phyloP scores from a whole-genome alignment of 1,140 invertebrate genomes.

The Drosophila seguyi region DNA sequence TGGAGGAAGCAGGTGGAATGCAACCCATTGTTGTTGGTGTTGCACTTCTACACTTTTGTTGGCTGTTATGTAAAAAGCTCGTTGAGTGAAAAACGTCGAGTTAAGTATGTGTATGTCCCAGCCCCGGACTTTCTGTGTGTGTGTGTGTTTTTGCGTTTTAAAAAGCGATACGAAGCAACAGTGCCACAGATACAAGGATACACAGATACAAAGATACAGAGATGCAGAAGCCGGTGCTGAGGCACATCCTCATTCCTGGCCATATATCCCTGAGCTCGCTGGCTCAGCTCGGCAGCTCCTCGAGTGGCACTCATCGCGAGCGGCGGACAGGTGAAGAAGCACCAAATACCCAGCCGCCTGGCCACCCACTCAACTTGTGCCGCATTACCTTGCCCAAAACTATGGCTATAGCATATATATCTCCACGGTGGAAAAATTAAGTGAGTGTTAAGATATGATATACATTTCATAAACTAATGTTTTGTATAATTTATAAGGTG shows the following conservation, averaged over 20 bases:
- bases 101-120: slow-evolving; percentile 74
- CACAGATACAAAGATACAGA: slow-evolving; percentile 14
- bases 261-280: slow-evolving; percentile 37
- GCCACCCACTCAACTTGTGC: slow-evolving; percentile 20
- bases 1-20: slow-evolving; percentile 55
- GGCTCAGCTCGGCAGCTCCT: slow-evolving; percentile 59
- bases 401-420: slow-evolving; percentile 40
- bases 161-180: slow-evolving; percentile 60
- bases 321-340: slow-evolving; percentile 28
- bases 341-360: slow-evolving; percentile 1
- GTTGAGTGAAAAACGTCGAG: slow-evolving; percentile 83
- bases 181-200: slow-evolving; percentile 39
- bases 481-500: too few species aligned
- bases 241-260: slow-evolving; percentile 10
- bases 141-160: slow-evolving; percentile 20
- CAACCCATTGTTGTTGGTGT: slow-evolving; percentile 65
- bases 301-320: slow-evolving; percentile 78
- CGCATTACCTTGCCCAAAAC: slow-evolving; percentile 68
- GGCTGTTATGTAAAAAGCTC: slow-evolving; percentile 75
- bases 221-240: background rate
- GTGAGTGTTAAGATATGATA: too few species aligned
- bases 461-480: too few species aligned
- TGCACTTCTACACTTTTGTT: slow-evolving; percentile 79
- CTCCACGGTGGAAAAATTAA: background rate
- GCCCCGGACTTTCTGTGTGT: background rate